These are phyloP conservation scores for Leptinotarsa peninsularis DNA, from an alignment of 2,888 invertebrate species.

Conservation along the genomic window DNA sequence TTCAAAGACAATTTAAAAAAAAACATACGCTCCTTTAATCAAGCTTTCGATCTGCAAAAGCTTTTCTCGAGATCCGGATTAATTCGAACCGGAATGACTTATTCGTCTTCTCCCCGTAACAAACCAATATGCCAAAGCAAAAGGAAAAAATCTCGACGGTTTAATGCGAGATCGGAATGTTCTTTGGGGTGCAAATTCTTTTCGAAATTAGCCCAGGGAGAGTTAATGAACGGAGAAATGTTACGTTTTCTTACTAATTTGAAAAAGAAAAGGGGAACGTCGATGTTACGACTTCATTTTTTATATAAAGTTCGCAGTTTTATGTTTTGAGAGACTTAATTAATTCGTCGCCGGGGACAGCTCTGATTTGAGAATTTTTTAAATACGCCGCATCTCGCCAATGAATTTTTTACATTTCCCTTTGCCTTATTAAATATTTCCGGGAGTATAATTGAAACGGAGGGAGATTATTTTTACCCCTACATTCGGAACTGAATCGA, in stretches of 20 bases:
- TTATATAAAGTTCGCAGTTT: constrained; percentile 60
- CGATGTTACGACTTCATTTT: constrained; percentile 64
- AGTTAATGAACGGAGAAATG: constrained; percentile 68
- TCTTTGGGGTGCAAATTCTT: constrained; percentile 65
- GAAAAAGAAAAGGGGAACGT: constrained; percentile 59
- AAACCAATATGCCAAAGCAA: constrained; percentile 53
- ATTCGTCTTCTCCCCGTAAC: constrained; percentile 47
- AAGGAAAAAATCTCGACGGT: constrained; percentile 55
- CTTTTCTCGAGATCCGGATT: constrained; percentile 57
- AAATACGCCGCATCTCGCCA: constrained; percentile 61
- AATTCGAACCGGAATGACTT: constrained; percentile 57
- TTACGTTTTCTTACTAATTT: constrained; percentile 68
- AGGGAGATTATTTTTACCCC: constrained; percentile 46
- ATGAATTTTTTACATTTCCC: constrained; percentile 63
- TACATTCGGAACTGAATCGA: constrained; percentile 21
- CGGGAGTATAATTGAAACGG: constrained; percentile 42
- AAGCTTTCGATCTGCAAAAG: constrained; percentile 53
- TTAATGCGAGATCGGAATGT: constrained; percentile 63
- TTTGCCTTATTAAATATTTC: constrained; percentile 56
- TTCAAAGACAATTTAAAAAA: no score
- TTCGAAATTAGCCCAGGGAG: constrained; percentile 67
- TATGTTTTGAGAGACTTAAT: constrained; percentile 63
- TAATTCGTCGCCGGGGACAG: constrained; percentile 65
- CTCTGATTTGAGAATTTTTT: constrained; percentile 60
- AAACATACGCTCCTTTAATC: constrained; percentile 62